These are phyloP conservation scores for Galeopterus variegatus DNA, from an alignment of 2,113 vertebrate species.

Conservation along the genomic window DNA sequence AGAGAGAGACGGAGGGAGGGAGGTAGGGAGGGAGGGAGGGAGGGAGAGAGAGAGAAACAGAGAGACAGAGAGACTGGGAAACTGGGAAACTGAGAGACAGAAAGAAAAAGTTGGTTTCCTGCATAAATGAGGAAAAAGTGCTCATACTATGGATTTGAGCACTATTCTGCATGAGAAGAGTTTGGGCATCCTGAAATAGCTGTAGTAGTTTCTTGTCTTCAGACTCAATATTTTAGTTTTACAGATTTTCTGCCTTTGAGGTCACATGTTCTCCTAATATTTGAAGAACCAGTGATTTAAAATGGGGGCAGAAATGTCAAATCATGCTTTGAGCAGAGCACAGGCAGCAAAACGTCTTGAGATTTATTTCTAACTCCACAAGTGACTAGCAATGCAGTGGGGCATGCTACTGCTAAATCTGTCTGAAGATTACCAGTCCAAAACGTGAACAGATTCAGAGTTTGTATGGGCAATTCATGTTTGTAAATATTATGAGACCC, in stretches of 20 bases:
- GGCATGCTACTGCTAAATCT: neutral
- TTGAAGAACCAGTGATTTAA: conserved; percentile 68
- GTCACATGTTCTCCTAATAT: conserved; percentile 47
- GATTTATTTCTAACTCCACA: conserved; percentile 65
- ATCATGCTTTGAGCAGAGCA: neutral
- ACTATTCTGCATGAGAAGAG: neutral
- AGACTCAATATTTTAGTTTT: conserved; percentile 37
- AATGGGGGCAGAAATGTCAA: conserved; percentile 69
- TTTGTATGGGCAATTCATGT: conserved; percentile 31
- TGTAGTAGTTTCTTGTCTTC: neutral
- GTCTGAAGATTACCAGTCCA: neutral
- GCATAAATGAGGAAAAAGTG: neutral
- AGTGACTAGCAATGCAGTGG: conserved; percentile 41
- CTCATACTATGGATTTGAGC: neutral
- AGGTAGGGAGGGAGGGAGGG: neutral
- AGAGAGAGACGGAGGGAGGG: neutral
- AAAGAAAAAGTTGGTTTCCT: neutral
- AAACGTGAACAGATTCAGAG: neutral
- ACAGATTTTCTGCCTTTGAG: conserved; percentile 23
- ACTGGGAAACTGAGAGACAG: neutral
- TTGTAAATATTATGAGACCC: conserved; percentile 52
- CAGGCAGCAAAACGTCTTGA: conserved; percentile 5
- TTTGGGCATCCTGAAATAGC: neutral
- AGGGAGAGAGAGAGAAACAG: neutral
- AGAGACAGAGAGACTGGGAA: neutral